Conservation (phyloP, 2,888 invertebrate species). For the Lithosia quadra region DNA sequence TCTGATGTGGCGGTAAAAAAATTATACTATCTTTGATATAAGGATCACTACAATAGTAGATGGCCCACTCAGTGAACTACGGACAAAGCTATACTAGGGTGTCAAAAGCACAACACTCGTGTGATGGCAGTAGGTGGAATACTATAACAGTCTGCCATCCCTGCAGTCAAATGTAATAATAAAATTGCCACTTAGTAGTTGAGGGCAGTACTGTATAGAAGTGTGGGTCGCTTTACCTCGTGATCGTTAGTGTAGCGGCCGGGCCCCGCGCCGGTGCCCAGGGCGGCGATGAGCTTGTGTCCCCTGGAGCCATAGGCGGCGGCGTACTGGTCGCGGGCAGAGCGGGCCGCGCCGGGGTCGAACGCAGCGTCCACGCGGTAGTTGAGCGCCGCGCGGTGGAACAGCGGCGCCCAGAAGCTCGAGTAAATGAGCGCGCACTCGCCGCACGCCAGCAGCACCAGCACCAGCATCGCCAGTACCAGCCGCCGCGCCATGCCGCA, state of each 20-base stretch:
- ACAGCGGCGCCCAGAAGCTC: slow-evolving; percentile 79
- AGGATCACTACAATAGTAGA: background rate
- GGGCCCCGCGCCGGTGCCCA: slow-evolving; percentile 71
- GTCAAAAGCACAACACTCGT: background rate
- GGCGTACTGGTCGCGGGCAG: slow-evolving; percentile 58
- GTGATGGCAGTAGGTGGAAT: background rate
- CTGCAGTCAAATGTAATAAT: background rate
- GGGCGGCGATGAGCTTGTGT: slow-evolving; percentile 66
- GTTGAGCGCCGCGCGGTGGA: slow-evolving; percentile 69
- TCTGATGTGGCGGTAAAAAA: background rate
- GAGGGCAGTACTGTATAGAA: background rate
- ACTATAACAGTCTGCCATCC: background rate
- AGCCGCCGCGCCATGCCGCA: background rate
- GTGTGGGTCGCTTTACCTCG: slow-evolving; percentile 50
- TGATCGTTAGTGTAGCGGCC: slow-evolving; percentile 23
- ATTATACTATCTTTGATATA: too few species aligned
- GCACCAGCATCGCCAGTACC: slow-evolving; percentile 9
- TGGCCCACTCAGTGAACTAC: background rate
- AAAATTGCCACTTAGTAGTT: background rate
- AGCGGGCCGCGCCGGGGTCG: slow-evolving; percentile 62
- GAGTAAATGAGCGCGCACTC: slow-evolving; percentile 65
- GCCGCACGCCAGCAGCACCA: slow-evolving; percentile 33
- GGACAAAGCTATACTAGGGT: too few species aligned
- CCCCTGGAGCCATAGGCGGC: slow-evolving; percentile 69
- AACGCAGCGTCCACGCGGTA: slow-evolving; percentile 73